These are phyloP conservation scores for Pogonocherus hispidulus DNA, from an alignment of 2,888 invertebrate genomes.

Conservation along the genomic window DNA sequence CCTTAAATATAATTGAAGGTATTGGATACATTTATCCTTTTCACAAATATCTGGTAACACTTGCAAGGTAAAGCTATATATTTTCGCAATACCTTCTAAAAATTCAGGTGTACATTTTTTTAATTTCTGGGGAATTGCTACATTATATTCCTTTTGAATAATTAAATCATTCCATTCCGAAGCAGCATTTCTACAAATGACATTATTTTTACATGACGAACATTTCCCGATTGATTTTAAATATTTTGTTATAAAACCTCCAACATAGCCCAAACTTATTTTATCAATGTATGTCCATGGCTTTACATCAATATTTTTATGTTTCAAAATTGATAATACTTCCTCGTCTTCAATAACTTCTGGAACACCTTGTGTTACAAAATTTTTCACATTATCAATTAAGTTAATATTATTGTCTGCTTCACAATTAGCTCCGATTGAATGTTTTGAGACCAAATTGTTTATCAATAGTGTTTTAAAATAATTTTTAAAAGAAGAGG, in stretches of 20 bases:
- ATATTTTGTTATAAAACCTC: background rate
- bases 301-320: background rate
- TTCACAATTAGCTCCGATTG: constrained; percentile 29
- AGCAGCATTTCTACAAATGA: background rate
- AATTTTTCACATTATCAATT: constrained; percentile 15
- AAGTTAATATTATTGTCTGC: constrained; percentile 4
- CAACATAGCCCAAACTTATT: background rate
- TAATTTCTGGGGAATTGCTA: too few relatives aligned
- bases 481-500: constrained; percentile 11
- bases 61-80: too few relatives aligned
- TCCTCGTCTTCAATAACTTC: background rate
- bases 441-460: constrained; percentile 12
- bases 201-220: background rate
- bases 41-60: too few relatives aligned
- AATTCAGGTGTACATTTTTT: too few relatives aligned
- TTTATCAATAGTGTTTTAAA: constrained; percentile 30
- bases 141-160: background rate
- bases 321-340: background rate
- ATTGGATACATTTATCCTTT: too few relatives aligned
- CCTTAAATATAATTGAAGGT: too few relatives aligned
- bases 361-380: constrained; percentile 25
- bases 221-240: background rate
- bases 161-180: background rate
- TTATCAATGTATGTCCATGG: background rate
- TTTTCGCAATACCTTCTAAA: too few relatives aligned